Evolutionary conservation across 1,140 invertebrate species (phyloP), one percentile per base, ranked within the genome.

Genomic region (Anoplophora glabripennis): DNA sequence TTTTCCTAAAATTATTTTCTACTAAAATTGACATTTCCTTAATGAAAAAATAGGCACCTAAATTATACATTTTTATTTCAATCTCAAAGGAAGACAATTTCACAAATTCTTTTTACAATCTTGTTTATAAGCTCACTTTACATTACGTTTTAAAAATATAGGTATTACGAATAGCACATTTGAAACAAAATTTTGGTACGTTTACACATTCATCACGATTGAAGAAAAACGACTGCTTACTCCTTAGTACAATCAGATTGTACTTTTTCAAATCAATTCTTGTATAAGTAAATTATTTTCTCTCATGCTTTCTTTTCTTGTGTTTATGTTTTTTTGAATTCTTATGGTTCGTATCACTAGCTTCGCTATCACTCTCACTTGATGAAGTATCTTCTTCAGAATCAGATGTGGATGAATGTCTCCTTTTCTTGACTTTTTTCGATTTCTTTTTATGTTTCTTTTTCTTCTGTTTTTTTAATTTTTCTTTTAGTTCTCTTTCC

Each of bases 401-500:
- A 21, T 37, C 35, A 14, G 12, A 14, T 18, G 18, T 28, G 18
- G 67, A 51, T 15, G 15, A 12, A 21, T 46, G 38, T 40, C 59
- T 64, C 18, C 45, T 58, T 49, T 63, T 64, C 11, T 59, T 53
- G 34, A 52, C 63, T 34, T 65, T 70, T 35, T 53, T 62, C 14
- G 36, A 47, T 14, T 58, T 59, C 53, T 71, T 73, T 10, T 67
- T 48, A 17, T 78, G 72, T 62, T 78, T 77, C 41, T 78, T 80
- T 56, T 79, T 80, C 33, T 79, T 78, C 17, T 77, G 77, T 61
- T 83, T 81, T 55, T 82, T 83, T 21, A 78, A 69, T 66, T 87
- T 89, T 59, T 83, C 79, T 60, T 80, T 80, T 4, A 93, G 72
- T 73, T 94, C 92, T 53, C 87, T 83, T 60, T 91, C 88, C 36